Percentiles rank a stretch among this genome's conserved stretches.
These are phyloP conservation scores for Epizoanthus rinbou DNA, from an alignment of 92 coral and sea anemone genomes.

Conservation along the genomic window DNA sequence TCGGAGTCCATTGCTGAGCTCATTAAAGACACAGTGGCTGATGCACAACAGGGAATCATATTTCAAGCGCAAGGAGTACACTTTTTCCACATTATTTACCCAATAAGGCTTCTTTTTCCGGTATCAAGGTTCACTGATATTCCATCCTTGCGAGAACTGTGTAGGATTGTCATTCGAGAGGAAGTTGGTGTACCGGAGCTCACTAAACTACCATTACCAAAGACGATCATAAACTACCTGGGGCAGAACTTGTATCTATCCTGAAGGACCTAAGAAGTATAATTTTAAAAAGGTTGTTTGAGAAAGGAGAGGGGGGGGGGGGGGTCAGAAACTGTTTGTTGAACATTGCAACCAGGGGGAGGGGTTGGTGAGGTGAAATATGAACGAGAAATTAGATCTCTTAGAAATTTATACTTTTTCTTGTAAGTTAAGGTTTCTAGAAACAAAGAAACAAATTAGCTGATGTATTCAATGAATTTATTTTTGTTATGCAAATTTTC, in stretches of 20 bases:
- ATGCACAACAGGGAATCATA: conserved; percentile 49
- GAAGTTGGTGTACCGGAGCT: conserved; percentile 59
- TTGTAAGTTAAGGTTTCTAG: too few species aligned
- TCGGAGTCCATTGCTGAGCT: conserved; percentile 58
- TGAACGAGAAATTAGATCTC: too few species aligned
- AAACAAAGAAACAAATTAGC: too few species aligned
- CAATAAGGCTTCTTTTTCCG: conserved; percentile 57
- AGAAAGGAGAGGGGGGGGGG: too few species aligned
- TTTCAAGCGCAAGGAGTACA: background rate
- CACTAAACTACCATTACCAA: conserved; percentile 65
- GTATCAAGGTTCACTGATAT: conserved; percentile 65
- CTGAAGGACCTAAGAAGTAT: too few species aligned
- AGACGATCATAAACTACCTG: conserved; percentile 52
- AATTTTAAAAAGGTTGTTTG: too few species aligned
- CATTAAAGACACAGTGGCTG: conserved; percentile 52
- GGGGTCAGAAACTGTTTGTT: too few species aligned
- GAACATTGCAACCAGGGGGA: too few species aligned
- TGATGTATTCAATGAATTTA: too few species aligned
- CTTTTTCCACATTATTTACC: conserved; percentile 29
- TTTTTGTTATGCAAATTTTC: too few species aligned
- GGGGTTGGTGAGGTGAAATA: too few species aligned
- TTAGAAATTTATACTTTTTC: too few species aligned
- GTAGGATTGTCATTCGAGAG: conserved; percentile 72
- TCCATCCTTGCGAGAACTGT: conserved; percentile 70
- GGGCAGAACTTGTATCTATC: conserved; percentile 50